Percentiles rank a stretch among this genome's conserved stretches.
Evolutionary conservation across 2,888 invertebrate species (phyloP).

Genomic region (Apomyelois bistriatella): DNA sequence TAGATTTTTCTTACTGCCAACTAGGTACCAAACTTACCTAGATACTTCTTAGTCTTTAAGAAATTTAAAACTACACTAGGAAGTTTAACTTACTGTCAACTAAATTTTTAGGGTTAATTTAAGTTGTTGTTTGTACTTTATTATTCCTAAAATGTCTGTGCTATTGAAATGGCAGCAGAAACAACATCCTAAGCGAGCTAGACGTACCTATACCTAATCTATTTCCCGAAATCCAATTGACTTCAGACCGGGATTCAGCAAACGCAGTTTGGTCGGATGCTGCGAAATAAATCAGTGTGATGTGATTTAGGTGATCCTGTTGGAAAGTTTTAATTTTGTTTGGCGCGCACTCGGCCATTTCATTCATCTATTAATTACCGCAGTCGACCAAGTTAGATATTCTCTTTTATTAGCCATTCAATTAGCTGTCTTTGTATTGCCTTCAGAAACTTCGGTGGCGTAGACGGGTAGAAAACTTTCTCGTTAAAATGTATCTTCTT

Average conservation of each 20-base stretch:
- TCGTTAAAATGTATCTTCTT: neutral
- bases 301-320: constrained; percentile 66
- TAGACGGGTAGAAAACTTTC: neutral
- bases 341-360: constrained; percentile 53
- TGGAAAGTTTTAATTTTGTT: constrained; percentile 72
- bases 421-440: constrained; percentile 18
- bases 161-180: neutral
- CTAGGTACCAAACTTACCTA: no score
- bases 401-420: constrained; percentile 61
- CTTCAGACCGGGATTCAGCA: constrained; percentile 1
- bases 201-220: no score
- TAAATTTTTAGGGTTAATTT: no score
- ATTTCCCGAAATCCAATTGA: neutral
- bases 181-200: no score
- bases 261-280: neutral
- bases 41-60: no score
- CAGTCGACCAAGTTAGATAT: constrained; percentile 51
- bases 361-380: constrained; percentile 71
- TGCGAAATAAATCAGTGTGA: constrained; percentile 57
- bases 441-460: neutral
- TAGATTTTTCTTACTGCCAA: no score
- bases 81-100: no score
- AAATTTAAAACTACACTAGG: no score
- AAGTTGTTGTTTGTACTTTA: no score
- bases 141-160: neutral